phyloP scores from a whole-genome alignment of 1,140 invertebrate species.

The Lithobius niger region DNA sequence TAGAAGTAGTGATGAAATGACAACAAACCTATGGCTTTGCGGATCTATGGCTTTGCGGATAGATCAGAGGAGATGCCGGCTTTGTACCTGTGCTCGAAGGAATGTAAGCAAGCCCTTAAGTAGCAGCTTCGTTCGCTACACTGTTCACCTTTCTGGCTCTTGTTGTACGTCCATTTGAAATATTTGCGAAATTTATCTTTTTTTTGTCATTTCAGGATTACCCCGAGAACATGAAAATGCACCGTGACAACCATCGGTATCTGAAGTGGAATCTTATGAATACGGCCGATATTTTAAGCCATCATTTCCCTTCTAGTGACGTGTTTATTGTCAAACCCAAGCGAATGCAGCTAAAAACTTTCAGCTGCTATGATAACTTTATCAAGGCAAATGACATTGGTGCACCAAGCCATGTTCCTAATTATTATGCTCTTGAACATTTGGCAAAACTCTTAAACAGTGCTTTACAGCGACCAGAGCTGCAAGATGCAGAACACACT shows the following conservation, averaged over 20 bases:
- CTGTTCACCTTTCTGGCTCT: no score
- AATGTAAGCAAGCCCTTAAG: no score
- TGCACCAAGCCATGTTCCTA: conserved; percentile 52
- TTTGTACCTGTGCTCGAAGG: no score
- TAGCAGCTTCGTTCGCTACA: no score
- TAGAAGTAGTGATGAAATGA: no score
- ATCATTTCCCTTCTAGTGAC: conserved; percentile 50
- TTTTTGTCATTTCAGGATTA: conserved; percentile 48
- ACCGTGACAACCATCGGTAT: conserved; percentile 55
- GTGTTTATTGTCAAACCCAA: conserved; percentile 57
- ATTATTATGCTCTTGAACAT: conserved; percentile 51
- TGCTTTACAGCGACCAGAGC: conserved; percentile 21
- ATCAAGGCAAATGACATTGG: conserved; percentile 58
- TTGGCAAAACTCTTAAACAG: conserved; percentile 39
- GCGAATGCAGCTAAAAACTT: conserved; percentile 65
- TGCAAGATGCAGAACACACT: conserved; percentile 37
- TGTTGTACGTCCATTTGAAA: no score
- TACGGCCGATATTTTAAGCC: conserved; percentile 48
- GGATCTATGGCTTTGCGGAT: no score
- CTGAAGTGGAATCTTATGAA: conserved; percentile 62
- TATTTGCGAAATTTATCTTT: neutral
- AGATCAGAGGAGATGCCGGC: no score
- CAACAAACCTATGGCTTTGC: no score
- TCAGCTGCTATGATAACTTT: conserved; percentile 78
- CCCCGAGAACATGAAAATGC: conserved; percentile 55